Conservation (phyloP, 2,113 vertebrate genomes). For the Limanda limanda region DNA sequence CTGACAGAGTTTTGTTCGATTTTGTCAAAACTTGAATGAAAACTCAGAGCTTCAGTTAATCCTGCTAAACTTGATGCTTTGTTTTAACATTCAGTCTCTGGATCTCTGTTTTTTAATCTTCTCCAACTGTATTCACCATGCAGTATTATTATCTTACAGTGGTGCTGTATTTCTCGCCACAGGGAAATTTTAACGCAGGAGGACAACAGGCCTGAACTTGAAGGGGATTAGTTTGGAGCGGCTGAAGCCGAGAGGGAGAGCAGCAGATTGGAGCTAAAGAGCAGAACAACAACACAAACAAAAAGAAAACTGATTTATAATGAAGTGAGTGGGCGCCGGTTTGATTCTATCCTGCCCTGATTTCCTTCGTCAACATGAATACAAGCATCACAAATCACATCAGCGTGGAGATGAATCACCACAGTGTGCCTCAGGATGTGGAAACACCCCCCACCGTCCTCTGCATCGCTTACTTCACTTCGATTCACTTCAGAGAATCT, state of each 20-base stretch:
- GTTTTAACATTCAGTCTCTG: neutral
- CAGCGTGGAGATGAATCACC: constrained; percentile 63
- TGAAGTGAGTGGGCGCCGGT: constrained; percentile 57
- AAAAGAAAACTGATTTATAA: constrained; percentile 44
- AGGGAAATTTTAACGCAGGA: constrained; percentile 22
- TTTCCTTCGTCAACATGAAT: constrained; percentile 58
- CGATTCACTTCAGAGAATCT: constrained; percentile 19
- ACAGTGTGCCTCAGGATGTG: constrained; percentile 53
- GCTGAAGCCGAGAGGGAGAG: constrained; percentile 27
- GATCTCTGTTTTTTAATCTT: neutral
- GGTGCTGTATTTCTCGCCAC: neutral
- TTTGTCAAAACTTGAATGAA: too few species aligned
- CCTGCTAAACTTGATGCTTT: neutral
- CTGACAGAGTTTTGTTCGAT: too few species aligned
- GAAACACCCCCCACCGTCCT: neutral
- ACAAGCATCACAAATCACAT: constrained; percentile 67
- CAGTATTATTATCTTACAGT: neutral
- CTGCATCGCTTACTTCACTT: constrained; percentile 7
- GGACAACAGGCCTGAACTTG: constrained; percentile 11
- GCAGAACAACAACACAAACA: constrained; percentile 31
- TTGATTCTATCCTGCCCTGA: constrained; percentile 46
- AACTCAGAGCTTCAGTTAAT: neutral
- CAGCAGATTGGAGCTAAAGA: constrained; percentile 52
- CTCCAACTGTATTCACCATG: constrained; percentile 4
- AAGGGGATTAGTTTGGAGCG: constrained; percentile 42